These are phyloP conservation scores for Orchestia grillus DNA, from an alignment of 1,140 invertebrate genomes.

Conservation along the genomic window DNA sequence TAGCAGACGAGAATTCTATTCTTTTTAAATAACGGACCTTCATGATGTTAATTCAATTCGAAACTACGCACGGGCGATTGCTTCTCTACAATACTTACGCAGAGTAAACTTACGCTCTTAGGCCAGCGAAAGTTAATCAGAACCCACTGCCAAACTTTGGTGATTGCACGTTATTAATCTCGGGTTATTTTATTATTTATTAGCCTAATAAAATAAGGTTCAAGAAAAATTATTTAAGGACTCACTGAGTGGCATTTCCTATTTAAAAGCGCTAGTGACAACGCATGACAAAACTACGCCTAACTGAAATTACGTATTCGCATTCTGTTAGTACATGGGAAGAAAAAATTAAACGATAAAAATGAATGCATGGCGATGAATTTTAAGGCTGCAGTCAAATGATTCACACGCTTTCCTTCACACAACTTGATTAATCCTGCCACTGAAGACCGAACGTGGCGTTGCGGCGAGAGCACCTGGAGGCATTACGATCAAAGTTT, in stretches of 20 bases:
- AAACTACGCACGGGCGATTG: no score
- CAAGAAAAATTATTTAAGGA: no score
- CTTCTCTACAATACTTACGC: background rate
- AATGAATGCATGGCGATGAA: background rate
- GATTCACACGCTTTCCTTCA: background rate
- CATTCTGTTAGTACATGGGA: background rate
- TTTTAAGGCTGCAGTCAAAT: background rate
- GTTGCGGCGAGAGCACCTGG: background rate
- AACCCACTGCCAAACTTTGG: background rate
- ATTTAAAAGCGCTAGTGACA: background rate
- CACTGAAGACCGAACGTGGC: background rate
- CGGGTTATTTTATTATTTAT: background rate
- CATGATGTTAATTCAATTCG: no score
- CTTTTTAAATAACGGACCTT: no score
- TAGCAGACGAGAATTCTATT: background rate
- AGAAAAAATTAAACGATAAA: background rate
- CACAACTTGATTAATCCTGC: background rate
- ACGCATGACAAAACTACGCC: background rate
- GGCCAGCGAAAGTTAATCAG: background rate
- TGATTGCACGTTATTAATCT: background rate
- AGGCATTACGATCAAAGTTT: background rate
- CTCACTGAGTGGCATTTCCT: background rate
- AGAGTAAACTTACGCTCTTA: background rate
- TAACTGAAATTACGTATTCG: background rate
- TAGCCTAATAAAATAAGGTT: background rate